Conservation (phyloP, 2,797 vertebrate genomes). For the Hydrolagus colliei region DNA sequence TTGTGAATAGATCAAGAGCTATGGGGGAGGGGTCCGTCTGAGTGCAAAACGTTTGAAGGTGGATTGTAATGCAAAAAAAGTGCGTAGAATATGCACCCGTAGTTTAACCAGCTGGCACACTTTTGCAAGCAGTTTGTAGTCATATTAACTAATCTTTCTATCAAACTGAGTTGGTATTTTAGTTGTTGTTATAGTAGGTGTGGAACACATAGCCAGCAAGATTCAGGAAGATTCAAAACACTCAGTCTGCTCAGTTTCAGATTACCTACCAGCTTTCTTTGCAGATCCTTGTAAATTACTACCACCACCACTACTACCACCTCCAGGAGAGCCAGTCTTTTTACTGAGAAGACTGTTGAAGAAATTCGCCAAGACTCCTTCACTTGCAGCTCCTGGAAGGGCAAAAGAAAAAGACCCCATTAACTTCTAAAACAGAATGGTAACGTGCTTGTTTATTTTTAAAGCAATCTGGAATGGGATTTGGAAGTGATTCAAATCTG, state of each 20-base stretch:
- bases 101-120: too few species aligned
- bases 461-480: too few species aligned
- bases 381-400: slow-evolving; percentile 82
- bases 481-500: not conserved
- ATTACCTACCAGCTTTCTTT: slow-evolving; percentile 81
- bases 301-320: slow-evolving; percentile 63
- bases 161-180: too few species aligned
- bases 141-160: too few species aligned
- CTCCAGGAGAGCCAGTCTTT: slow-evolving; percentile 83
- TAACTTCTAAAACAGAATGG: not conserved
- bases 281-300: slow-evolving; percentile 78
- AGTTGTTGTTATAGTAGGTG: not conserved
- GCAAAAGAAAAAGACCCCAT: not conserved
- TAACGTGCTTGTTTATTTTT: not conserved
- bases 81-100: too few species aligned
- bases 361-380: slow-evolving; percentile 96
- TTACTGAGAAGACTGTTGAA: slow-evolving; percentile 97
- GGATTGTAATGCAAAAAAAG: too few species aligned
- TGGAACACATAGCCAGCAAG: not conserved
- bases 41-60: too few species aligned
- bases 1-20: too few species aligned
- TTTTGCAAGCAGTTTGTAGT: too few species aligned
- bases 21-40: too few species aligned
- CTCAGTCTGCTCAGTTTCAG: too few species aligned
- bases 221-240: too few species aligned